These are phyloP conservation scores for Heteromyza rotundicornis DNA, from an alignment of 2,888 invertebrate genomes.

Conservation along the genomic window DNA sequence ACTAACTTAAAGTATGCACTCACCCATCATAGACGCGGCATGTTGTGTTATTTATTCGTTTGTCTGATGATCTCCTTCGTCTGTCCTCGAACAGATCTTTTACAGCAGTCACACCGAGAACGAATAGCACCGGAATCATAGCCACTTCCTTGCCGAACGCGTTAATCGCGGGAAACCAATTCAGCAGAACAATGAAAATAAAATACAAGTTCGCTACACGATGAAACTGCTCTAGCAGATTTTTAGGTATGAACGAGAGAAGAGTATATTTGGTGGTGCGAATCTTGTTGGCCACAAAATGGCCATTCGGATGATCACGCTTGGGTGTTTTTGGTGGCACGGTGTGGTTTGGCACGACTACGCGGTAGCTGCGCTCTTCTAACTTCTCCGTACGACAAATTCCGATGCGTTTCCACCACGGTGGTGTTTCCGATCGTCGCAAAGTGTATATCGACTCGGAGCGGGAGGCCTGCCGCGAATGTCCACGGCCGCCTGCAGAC, in stretches of 20 bases:
- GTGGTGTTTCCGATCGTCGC: constrained; percentile 74
- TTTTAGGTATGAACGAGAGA: constrained; percentile 93
- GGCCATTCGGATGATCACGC: constrained; percentile 84
- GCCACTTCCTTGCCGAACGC: constrained; percentile 96
- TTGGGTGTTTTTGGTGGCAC: constrained; percentile 81
- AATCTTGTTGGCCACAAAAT: constrained; percentile 82
- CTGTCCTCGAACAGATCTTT: constrained; percentile 96
- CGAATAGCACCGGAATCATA: constrained; percentile 93
- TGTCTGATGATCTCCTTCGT: constrained; percentile 86
- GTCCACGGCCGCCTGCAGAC: constrained; percentile 68
- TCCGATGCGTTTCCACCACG: constrained; percentile 74
- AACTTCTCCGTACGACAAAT: constrained; percentile 69
- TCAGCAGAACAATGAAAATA: constrained; percentile 92
- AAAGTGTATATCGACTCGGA: constrained; percentile 90
- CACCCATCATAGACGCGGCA: constrained; percentile 92
- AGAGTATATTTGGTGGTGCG: constrained; percentile 95
- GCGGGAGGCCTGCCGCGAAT: constrained; percentile 86
- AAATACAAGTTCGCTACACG: constrained; percentile 98
- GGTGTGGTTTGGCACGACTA: constrained; percentile 84
- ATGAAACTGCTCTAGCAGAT: constrained; percentile 96
- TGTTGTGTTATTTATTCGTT: constrained; percentile 90
- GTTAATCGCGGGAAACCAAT: constrained; percentile 94
- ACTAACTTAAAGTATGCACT: constrained; percentile 59
- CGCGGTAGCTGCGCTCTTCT: constrained; percentile 73
- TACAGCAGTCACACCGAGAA: constrained; percentile 90